Evolutionary conservation across 2,888 invertebrate species (phyloP), one percentile per base, ranked within the genome.

Genomic region (Ochropacha duplaris): DNA sequence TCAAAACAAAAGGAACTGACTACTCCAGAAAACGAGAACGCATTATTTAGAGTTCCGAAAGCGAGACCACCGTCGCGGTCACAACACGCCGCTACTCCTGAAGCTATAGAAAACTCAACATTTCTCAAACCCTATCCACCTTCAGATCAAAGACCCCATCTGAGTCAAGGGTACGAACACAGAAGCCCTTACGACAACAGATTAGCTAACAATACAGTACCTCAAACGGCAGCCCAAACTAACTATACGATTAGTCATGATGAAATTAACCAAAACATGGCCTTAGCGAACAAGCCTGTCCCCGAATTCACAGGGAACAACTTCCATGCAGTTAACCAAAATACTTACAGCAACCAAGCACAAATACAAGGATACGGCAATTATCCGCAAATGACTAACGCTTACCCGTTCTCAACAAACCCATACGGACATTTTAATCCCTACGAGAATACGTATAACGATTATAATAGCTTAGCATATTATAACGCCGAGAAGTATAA

Each of bases 81-180:
- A 1, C 93, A 92, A 58, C 86, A 94, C 31, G 85, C 28, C 14
- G 52, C 87, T 11, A 91, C 93, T 67, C 90, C 93, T 24, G 92
- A 94, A 54, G 79, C 87, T 14, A 57, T 90, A 50, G 94, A 93
- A 66, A 89, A 91, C 62, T 91, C 93, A 8, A 94, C 95, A 8
- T 95, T 95, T 76, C 77, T 95, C 16, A 95, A 95, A 78, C 95
- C 95, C 0, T 94, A 94, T 65, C 95, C 95, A 49, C 94, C 95
- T 4, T 87, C 91, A 4, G 94, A 94, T 44, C 44, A 44, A 19
- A 84, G 88, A 67, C 85, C 89, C 6, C 84, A 87, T 57, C 60
- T 88, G 22, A 86, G 76, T 59, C 88, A 90, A 67, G 88, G 90
- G 1, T 92, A 89, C 60, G 93, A 93, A 54, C 88, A 90, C 57